A percentile compares a stretch with the other conserved stretches of the same genome.
Conservation (phyloP, 2,797 vertebrate species). For the Vultur gryphus region DNA sequence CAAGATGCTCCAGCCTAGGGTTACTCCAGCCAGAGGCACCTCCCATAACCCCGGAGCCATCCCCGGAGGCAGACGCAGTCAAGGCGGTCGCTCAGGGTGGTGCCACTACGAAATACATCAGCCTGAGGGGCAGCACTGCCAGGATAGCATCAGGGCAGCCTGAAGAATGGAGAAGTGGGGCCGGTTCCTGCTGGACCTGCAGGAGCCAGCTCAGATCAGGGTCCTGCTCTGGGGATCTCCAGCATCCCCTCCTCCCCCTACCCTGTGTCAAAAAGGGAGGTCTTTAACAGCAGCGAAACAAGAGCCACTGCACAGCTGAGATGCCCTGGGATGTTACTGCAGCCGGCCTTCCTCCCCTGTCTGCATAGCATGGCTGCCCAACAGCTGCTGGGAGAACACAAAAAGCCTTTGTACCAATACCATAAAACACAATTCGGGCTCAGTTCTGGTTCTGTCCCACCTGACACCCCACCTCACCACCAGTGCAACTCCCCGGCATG, state of each 20-base stretch:
- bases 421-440: background rate
- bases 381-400: background rate
- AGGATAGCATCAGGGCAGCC: background rate
- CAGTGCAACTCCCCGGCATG: background rate
- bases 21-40: background rate
- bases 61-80: accelerated
- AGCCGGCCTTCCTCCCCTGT: background rate
- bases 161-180: background rate
- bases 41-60: background rate
- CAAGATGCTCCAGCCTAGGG: background rate
- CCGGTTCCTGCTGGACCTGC: background rate
- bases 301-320: background rate
- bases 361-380: accelerated
- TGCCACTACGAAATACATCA: background rate
- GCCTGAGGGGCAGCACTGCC: background rate
- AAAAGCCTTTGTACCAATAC: background rate
- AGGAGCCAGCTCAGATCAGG: background rate
- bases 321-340: background rate
- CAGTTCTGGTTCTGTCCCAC: background rate
- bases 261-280: background rate
- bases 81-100: accelerated
- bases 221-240: background rate
- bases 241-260: background rate
- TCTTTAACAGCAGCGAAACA: background rate
- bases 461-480: background rate